These are phyloP conservation scores for Palloptera scutellata DNA, from an alignment of 2,888 invertebrate genomes.

Conservation along the genomic window DNA sequence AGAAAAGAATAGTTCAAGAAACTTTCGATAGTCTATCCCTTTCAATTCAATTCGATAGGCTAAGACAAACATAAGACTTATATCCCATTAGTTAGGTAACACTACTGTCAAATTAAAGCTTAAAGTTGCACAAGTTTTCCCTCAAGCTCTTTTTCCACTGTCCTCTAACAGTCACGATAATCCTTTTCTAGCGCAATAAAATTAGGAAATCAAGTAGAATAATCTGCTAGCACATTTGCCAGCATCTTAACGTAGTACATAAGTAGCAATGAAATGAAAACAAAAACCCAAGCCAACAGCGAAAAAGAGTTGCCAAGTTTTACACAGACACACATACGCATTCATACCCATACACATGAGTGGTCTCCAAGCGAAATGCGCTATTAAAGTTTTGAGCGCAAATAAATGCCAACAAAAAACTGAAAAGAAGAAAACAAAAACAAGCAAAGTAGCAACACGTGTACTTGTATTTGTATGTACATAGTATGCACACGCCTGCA, in stretches of 20 bases:
- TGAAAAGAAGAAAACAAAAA: not conserved
- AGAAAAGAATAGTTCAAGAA: no score
- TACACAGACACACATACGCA: not conserved
- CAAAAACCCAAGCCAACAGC: not conserved
- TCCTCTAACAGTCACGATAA: not conserved
- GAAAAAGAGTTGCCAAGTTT: not conserved
- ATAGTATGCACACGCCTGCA: not conserved
- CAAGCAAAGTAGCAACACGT: slow-evolving; percentile 41
- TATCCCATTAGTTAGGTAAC: no score
- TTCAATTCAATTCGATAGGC: no score
- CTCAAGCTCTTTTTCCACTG: not conserved
- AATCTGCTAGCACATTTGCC: slow-evolving; percentile 9
- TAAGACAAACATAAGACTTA: no score
- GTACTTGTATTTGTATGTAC: slow-evolving; percentile 32
- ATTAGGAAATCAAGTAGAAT: slow-evolving; percentile 1
- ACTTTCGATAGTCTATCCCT: no score
- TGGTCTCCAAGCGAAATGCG: not conserved
- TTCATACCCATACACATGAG: not conserved
- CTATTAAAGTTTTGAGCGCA: slow-evolving; percentile 18
- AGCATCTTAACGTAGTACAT: not conserved
- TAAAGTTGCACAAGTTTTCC: no score
- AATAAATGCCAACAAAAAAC: slow-evolving; percentile 16
- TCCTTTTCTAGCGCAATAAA: slow-evolving; percentile 8
- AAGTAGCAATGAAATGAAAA: not conserved
- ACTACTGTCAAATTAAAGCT: no score